Evolutionary conservation across 2,888 invertebrate genomes (phyloP), one percentile per base, ranked within the genome.

Genomic region (Apamea monoglypha): DNA sequence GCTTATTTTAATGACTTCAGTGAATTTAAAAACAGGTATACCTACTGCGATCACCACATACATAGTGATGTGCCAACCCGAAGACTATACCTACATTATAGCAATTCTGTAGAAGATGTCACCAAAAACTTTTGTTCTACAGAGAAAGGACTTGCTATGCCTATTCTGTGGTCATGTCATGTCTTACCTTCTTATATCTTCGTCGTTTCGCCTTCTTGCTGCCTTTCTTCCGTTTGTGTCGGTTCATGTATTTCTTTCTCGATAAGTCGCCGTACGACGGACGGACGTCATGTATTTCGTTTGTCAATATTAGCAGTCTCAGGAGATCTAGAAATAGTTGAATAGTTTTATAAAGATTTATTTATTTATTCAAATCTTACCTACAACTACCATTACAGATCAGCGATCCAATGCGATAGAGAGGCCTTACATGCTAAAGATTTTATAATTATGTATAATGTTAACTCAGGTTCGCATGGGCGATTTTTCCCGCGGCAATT

Each of bases 101-200:
- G 3, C 7, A 18, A 40, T 50, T 66, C 16, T 40, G 47, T 16
- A 50, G 7, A n/a, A 56, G 29, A 18, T 7, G 0, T 80, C 14
- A 40, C 18, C 14, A 36, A 76, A 40, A 76, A 32, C 0, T 1
- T 16, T 76, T 32, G 4, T 18, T 36, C 2, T 1, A 4, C 5
- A 67, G 12, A 0, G 7, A 69, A 73, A 16, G 14, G 32, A 32
- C 18, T 50, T 14, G 25, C 50, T 16, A 66, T 14, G 10, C 68
- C 6, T 25, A 36, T 61, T 61, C 14, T 67, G 4, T 40, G 21
- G 5, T 36, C 18, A 47, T 56, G 5, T 53, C n/a, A 36, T 78
- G 36, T 18, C 32, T 71, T 82, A 89, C 91, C 92, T 93, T 95
- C 89, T 93, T 94, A 76, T 91, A 86, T 86, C 91, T 92, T 50